These are phyloP conservation scores for Oscheius sp. DNA, from an alignment of 2,888 invertebrate genomes.

Conservation along the genomic window DNA sequence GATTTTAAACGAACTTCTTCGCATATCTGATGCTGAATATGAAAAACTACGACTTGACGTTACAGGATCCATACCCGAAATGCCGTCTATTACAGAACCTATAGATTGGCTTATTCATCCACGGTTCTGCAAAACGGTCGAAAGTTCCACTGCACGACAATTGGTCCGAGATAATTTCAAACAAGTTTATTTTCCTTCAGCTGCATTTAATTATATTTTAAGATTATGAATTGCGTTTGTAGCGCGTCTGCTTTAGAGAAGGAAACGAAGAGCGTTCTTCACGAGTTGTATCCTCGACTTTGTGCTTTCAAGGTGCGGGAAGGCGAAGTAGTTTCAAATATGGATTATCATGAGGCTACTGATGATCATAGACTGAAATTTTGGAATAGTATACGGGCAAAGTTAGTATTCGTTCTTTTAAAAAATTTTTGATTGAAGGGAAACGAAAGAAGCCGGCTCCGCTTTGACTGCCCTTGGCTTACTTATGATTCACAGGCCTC, in stretches of 20 bases:
- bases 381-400: conserved; percentile 12
- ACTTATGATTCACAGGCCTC: conserved; percentile 45
- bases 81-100: conserved; percentile 47
- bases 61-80: conserved; percentile 27
- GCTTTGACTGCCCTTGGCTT: conserved; percentile 55
- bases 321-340: neutral
- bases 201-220: conserved; percentile 76
- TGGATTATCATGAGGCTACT: conserved; percentile 30
- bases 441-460: conserved; percentile 1
- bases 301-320: conserved; percentile 38
- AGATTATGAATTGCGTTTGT: conserved; percentile 11
- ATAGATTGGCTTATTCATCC: conserved; percentile 61
- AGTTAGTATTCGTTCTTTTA: neutral
- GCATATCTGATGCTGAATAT: conserved; percentile 74
- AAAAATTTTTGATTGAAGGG: neutral
- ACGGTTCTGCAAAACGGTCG: conserved; percentile 79
- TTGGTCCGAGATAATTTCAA: conserved; percentile 87
- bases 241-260: conserved; percentile 76
- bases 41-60: conserved; percentile 60
- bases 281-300: conserved; percentile 84
- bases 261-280: conserved; percentile 81
- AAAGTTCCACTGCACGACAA: conserved; percentile 87
- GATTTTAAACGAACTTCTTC: conserved; percentile 87
- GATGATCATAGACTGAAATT: neutral
- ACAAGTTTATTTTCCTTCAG: conserved; percentile 75